Evolutionary conservation across 2,888 invertebrate species (phyloP), one percentile per base, ranked within the genome.

Genomic region (Drosophila macrospina): DNA sequence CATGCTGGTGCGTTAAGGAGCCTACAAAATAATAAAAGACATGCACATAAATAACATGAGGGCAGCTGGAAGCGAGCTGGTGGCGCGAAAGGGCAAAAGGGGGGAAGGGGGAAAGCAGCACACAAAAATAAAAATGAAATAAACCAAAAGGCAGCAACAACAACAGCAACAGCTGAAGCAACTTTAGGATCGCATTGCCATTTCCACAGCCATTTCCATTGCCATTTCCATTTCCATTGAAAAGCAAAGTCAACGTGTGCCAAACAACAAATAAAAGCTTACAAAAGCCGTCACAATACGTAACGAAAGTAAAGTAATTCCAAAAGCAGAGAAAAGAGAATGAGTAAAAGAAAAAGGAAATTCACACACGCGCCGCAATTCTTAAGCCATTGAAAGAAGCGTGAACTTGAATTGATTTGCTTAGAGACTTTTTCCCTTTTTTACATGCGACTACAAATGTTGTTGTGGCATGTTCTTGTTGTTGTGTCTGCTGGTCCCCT

Each of bases 371-470:
- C 78, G 72, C 67, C 70, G 7, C 68, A 69, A 63, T 75, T 68
- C 72, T 48, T 62, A 54, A 73, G 75, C 67, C 69, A 61, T 67
- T 66, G 69, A 61, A 65, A 77, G 71, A 65, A 64, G 85, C 87
- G 78, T 83, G 86, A 84, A 84, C 88, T 84, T 88, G 86, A 84
- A 84, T 88, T 84, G 86, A 84, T 88, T 88, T 87, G 87, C 74
- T 83, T 70, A 72, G 78, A 80, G 70, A 71, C 62, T 72, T 70
- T 70, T 69, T 56, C 30, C 44, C n/a, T n/a, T n/a, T n/a, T n/a
- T 7, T 10, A 51, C 47, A 60, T 11, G 11, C 32, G 39, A 4
- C 15, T 11, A 8, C 41, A 42, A 11, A 36, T 30, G 37, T 47
- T 30, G 37, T 47, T 47, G 24, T 24, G 32, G 34, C 15, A 26